These are phyloP conservation scores for Hydrolagus colliei DNA, from an alignment of 2,797 vertebrate genomes.

Conservation along the genomic window DNA sequence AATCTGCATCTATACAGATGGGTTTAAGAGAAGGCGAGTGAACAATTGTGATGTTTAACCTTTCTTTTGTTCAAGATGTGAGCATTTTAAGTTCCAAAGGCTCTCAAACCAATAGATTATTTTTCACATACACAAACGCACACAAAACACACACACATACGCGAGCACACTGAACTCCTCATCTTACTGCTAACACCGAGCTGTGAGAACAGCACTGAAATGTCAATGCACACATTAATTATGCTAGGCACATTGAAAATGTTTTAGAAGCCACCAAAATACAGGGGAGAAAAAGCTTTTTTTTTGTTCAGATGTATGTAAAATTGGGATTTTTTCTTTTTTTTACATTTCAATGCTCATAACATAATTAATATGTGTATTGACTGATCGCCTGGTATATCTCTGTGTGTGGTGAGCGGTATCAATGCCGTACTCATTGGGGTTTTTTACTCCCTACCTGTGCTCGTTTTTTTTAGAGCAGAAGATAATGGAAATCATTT, in stretches of 20 bases:
- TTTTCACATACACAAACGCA: neutral
- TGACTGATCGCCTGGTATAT: conserved; percentile 22
- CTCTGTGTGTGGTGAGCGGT: neutral
- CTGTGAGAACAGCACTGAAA: no score
- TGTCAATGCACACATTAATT: no score
- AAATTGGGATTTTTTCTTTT: neutral
- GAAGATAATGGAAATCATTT: no score
- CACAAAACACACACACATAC: no score
- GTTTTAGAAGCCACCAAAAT: no score
- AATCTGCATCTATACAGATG: conserved; percentile 42
- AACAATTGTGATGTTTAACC: conserved; percentile 19
- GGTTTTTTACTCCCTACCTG: no score
- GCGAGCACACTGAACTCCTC: neutral
- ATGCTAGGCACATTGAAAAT: no score
- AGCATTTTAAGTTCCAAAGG: conserved; percentile 10
- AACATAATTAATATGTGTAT: conserved; percentile 7
- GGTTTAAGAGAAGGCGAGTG: conserved; percentile 39
- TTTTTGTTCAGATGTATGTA: neutral
- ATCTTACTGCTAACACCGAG: no score
- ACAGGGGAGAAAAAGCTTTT: no score
- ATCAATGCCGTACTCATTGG: no score
- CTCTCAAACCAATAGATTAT: neutral
- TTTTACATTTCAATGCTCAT: neutral
- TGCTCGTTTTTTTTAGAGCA: no score
- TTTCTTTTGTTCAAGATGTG: neutral